These are phyloP conservation scores for Lycodopsis pacificus DNA, from an alignment of 2,797 vertebrate genomes.

Conservation along the genomic window DNA sequence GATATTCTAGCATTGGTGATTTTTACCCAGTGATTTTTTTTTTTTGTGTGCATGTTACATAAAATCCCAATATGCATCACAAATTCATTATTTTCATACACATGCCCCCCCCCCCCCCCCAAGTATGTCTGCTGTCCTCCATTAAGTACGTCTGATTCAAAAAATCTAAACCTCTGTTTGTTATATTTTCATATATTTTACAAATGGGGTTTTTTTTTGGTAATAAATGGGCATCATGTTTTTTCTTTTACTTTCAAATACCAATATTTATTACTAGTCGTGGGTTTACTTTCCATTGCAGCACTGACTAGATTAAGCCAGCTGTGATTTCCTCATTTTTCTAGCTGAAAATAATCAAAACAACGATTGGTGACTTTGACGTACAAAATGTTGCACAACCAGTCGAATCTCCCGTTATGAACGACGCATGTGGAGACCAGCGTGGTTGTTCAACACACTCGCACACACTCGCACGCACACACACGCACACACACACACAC, in stretches of 20 bases:
- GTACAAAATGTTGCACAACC: constrained; percentile 11
- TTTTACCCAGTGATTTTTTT: too few species aligned
- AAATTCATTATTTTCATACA: too few species aligned
- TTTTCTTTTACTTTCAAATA: background rate
- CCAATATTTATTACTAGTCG: background rate
- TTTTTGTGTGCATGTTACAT: too few species aligned
- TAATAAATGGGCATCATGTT: background rate
- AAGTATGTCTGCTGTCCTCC: too few species aligned
- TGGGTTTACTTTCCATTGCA: constrained; percentile 8
- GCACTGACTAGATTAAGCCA: constrained; percentile 11
- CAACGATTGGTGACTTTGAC: constrained; percentile 6
- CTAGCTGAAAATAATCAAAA: constrained; percentile 45
- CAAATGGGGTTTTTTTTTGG: background rate
- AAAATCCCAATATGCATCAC: too few species aligned
- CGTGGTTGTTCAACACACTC: constrained; percentile 25
- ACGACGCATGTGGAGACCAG: constrained; percentile 18
- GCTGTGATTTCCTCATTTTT: constrained; percentile 12
- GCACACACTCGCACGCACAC: constrained; percentile 23
- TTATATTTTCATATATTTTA: too few species aligned
- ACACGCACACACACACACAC: constrained; percentile 22
- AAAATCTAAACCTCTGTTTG: too few species aligned
- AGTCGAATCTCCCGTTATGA: constrained; percentile 44
- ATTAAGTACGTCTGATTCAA: too few species aligned
- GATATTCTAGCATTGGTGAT: too few species aligned
- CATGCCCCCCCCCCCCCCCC: too few species aligned